phyloP scores from a whole-genome alignment of 2,797 vertebrate genomes.

The Microtus obscurus region DNA sequence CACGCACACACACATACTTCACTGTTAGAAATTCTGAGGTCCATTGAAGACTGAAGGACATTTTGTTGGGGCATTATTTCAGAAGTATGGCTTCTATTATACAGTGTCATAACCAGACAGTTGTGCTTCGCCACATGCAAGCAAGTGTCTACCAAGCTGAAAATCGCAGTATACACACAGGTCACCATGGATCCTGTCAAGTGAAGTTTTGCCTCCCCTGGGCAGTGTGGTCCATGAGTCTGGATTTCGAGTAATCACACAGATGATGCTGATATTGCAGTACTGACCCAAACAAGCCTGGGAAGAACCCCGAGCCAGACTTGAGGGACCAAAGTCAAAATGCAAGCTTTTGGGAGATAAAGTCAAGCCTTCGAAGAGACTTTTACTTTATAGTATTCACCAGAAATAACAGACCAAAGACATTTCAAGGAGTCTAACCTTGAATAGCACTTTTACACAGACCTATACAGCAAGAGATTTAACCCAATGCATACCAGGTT shows the following conservation, averaged over 20 bases:
- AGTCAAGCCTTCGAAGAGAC: neutral
- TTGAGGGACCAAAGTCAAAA: neutral
- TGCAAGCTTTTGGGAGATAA: neutral
- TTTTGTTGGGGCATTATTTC: slow-evolving; percentile 17
- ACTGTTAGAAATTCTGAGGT: neutral
- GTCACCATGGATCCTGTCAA: neutral
- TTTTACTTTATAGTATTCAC: neutral
- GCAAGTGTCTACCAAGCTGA: neutral
- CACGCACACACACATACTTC: neutral
- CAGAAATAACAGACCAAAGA: neutral
- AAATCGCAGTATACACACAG: neutral
- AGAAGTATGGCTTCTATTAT: neutral
- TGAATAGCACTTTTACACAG: neutral
- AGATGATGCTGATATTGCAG: neutral
- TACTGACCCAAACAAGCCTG: neutral
- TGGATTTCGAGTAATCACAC: neutral
- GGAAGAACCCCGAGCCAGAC: neutral
- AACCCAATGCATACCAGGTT: neutral
- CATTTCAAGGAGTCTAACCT: neutral
- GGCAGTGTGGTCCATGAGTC: neutral
- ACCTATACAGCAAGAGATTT: neutral
- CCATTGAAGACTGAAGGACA: slow-evolving; percentile 1
- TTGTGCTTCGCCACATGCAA: neutral
- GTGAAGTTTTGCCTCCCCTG: neutral
- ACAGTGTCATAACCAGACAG: neutral